Evolutionary conservation across 2,113 vertebrate genomes (phyloP).

Genomic region (Heterotis niloticus): DNA sequence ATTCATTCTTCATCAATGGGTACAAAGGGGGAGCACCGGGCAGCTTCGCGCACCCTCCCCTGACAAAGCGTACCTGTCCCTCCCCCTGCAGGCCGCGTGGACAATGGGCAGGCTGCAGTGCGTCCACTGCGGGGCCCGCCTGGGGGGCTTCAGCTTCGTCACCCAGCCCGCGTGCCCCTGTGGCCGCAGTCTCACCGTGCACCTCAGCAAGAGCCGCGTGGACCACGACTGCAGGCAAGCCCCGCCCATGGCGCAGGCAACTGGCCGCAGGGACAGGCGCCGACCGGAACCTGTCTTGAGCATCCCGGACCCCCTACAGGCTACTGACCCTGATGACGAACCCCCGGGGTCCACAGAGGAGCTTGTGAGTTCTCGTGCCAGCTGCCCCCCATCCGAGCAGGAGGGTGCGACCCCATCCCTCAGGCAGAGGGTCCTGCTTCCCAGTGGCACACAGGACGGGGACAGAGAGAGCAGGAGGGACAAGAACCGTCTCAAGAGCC

Average conservation of each 20-base stretch:
- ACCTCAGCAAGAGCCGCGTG: slow-evolving; percentile 74
- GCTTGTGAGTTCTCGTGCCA: too few species aligned
- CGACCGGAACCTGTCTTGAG: background rate
- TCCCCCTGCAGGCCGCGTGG: slow-evolving; percentile 68
- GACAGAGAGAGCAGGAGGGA: slow-evolving; percentile 61
- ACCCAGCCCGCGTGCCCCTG: slow-evolving; percentile 69
- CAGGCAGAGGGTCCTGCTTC: slow-evolving; percentile 45
- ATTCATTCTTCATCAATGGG: too few species aligned
- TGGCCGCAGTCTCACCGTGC: slow-evolving; percentile 63
- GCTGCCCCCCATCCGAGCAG: background rate
- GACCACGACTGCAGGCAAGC: slow-evolving; percentile 56
- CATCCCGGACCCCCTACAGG: background rate
- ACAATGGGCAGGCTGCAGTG: slow-evolving; percentile 80
- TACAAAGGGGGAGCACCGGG: background rate
- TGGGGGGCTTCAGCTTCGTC: slow-evolving; percentile 81
- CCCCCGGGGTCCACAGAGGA: too few species aligned
- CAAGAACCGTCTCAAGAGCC: slow-evolving; percentile 73
- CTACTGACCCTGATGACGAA: too few species aligned
- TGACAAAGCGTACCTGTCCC: background rate
- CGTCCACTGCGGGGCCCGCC: slow-evolving; percentile 70
- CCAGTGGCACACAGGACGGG: slow-evolving; percentile 30
- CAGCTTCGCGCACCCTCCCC: background rate
- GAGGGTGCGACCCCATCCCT: slow-evolving; percentile 32
- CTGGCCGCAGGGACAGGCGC: background rate
- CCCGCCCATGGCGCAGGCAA: slow-evolving; percentile 19